phyloP scores from a whole-genome alignment of 2,797 vertebrate genomes.

The Galaxias olidus region DNA sequence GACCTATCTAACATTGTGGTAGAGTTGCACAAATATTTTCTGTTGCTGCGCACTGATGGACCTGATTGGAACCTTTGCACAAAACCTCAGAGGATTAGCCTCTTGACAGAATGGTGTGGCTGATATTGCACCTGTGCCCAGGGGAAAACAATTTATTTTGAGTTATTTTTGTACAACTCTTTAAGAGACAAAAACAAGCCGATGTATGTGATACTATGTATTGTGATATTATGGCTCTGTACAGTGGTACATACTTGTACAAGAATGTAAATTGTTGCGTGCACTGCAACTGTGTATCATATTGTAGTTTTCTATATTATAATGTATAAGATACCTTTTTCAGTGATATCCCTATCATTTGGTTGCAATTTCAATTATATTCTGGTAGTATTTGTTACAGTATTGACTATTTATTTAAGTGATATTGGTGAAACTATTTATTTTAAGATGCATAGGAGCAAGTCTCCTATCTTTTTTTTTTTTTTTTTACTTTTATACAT shows the following conservation, averaged over 20 bases:
- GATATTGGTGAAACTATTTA: slow-evolving; percentile 79
- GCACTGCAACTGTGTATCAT: slow-evolving; percentile 72
- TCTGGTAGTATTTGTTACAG: slow-evolving; percentile 78
- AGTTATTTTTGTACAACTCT: slow-evolving; percentile 45
- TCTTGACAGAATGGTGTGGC: slow-evolving; percentile 57
- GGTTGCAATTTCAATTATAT: slow-evolving; percentile 61
- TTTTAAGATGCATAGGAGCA: slow-evolving; percentile 75
- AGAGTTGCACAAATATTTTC: slow-evolving; percentile 65
- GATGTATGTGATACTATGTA: slow-evolving; percentile 85
- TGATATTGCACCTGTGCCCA: slow-evolving; percentile 72
- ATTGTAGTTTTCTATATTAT: slow-evolving; percentile 72
- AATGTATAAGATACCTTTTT: slow-evolving; percentile 64
- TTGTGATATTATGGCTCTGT: slow-evolving; percentile 78
- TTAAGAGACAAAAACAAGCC: slow-evolving; percentile 54
- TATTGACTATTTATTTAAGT: slow-evolving; percentile 84
- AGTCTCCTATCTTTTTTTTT: slow-evolving; percentile 74
- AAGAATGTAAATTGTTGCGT: slow-evolving; percentile 80
- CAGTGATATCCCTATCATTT: slow-evolving; percentile 66
- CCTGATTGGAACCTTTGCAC: slow-evolving; percentile 80
- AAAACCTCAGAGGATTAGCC: slow-evolving; percentile 71
- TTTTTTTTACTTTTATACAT: slow-evolving; percentile 83
- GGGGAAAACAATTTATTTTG: slow-evolving; percentile 52
- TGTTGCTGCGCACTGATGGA: slow-evolving; percentile 76
- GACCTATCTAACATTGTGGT: slow-evolving; percentile 65
- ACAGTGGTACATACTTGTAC: slow-evolving; percentile 77